phyloP scores from a whole-genome alignment of 1,140 invertebrate species.

The Drosophila melanica region DNA sequence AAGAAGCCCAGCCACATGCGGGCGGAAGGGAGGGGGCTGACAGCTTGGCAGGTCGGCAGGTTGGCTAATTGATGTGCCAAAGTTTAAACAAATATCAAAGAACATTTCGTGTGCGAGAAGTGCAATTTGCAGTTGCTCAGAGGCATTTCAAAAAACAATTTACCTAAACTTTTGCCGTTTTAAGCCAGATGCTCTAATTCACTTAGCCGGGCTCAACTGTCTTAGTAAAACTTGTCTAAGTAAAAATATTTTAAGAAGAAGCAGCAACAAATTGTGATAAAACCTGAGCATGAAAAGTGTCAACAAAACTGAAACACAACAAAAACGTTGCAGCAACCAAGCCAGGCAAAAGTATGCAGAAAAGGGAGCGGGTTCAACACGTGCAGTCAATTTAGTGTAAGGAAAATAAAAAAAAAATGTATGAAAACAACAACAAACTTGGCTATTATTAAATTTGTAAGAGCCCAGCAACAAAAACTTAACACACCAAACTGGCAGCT shows the following conservation, averaged over 20 bases:
- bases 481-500: conserved; percentile 44
- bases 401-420: not conserved
- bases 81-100: conserved; percentile 39
- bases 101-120: conserved; percentile 3
- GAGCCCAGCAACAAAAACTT: conserved; percentile 51
- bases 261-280: conserved; percentile 40
- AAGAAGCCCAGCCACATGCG: not conserved
- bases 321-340: conserved; percentile 12
- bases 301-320: conserved; percentile 35
- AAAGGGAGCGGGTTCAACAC: conserved; percentile 1
- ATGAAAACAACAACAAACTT: conserved; percentile 48
- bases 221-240: conserved; percentile 48
- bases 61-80: conserved; percentile 52
- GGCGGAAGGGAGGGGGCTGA: not conserved
- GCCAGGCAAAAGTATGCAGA: not conserved
- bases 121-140: conserved; percentile 28
- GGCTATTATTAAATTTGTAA: conserved; percentile 71
- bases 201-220: conserved; percentile 48
- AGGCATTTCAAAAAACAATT: conserved; percentile 62
- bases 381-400: conserved; percentile 49
- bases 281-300: conserved; percentile 44
- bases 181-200: conserved; percentile 62
- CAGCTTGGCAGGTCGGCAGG: too few species aligned
- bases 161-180: conserved; percentile 55
- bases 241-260: conserved; percentile 60